Percentiles rank a stretch among this genome's conserved stretches.
Evolutionary conservation across 1,140 invertebrate species (phyloP).

Genomic region (Microplitis demolitor): DNA sequence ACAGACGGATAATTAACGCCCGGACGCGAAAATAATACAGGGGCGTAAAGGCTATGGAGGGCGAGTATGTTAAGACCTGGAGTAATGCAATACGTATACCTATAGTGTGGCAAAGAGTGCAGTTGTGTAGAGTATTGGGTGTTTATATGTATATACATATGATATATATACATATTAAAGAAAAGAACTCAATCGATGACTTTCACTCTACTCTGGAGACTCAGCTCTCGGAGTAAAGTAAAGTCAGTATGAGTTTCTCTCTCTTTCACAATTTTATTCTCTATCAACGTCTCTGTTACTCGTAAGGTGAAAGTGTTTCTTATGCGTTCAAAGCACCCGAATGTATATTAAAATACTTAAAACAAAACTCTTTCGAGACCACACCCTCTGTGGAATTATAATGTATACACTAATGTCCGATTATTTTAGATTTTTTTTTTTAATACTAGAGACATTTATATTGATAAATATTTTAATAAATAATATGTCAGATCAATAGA

Average conservation of each 20-base stretch:
- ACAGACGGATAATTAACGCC: neutral
- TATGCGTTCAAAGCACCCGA: slow-evolving; percentile 16
- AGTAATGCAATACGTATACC: neutral
- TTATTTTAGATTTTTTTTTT: neutral
- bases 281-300: neutral
- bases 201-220: neutral
- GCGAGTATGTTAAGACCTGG: neutral
- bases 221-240: no score
- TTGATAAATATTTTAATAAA: neutral
- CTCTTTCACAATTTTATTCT: neutral
- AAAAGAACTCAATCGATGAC: neutral
- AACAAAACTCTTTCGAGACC: slow-evolving; percentile 14
- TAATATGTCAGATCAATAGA: neutral
- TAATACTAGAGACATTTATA: neutral
- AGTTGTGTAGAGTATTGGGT: neutral
- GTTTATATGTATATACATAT: no score
- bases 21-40: neutral
- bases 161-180: no score
- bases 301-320: slow-evolving; percentile 35
- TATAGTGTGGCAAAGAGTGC: no score
- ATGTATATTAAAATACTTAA: slow-evolving; percentile 1
- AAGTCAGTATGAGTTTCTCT: neutral
- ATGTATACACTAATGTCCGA: neutral
- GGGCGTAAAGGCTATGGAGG: slow-evolving; percentile 1
- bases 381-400: slow-evolving; percentile 19